A percentile compares a stretch with the other conserved stretches of the same genome.
phyloP scores from a whole-genome alignment of 2,797 vertebrate genomes.

The Loris lydekkerianus region DNA sequence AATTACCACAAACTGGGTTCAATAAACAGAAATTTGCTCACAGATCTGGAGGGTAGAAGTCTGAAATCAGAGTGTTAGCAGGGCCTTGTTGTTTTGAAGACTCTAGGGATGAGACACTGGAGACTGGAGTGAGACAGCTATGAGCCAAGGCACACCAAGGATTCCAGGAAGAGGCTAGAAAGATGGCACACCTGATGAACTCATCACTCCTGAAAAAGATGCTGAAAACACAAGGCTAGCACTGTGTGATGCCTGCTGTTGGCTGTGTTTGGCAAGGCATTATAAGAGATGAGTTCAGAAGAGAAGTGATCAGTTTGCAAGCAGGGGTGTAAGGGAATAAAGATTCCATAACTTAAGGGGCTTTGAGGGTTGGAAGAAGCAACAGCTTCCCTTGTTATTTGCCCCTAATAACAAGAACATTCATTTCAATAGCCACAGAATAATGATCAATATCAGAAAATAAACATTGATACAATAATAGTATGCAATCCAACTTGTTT shows the following conservation, averaged over 20 bases:
- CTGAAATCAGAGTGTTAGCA: not conserved
- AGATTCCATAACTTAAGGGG: not conserved
- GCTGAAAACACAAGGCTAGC: too few species aligned
- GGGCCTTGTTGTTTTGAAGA: too few species aligned
- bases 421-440: not conserved
- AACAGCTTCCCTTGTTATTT: not conserved
- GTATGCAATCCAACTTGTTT: not conserved
- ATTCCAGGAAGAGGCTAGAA: too few species aligned
- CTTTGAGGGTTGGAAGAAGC: not conserved
- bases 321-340: not conserved
- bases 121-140: too few species aligned
- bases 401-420: not conserved
- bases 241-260: too few species aligned
- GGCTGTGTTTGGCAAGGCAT: too few species aligned
- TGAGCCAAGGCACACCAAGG: too few species aligned
- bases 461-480: not conserved
- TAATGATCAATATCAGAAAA: not conserved
- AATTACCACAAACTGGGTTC: not conserved
- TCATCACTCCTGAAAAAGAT: too few species aligned
- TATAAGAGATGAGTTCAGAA: too few species aligned
- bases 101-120: not conserved
- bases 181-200: too few species aligned
- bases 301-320: not conserved
- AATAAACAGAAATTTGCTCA: not conserved
- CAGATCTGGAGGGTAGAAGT: not conserved